Evolutionary conservation across 2,797 vertebrate species (phyloP), one percentile per base, ranked within the genome.

Genomic region (Corythornis leucogaster): DNA sequence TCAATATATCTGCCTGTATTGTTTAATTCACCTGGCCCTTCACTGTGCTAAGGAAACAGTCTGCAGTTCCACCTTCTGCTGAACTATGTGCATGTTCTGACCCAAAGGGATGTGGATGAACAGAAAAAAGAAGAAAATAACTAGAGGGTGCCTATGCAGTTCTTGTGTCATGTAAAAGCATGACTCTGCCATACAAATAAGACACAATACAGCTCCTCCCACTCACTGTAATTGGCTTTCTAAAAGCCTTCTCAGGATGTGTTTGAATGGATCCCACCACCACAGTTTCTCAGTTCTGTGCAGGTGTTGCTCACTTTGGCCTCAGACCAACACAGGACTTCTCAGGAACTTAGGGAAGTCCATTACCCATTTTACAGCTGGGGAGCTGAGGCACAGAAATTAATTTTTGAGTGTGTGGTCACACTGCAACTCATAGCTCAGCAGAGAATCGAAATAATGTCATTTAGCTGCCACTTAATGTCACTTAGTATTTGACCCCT

Each of bases 361-460:
- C 42, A 24, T 53, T 64, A 45, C 64, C 81, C 54, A 21, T 62
- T 90, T 92, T 92, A 88, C 75, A 88, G 71, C 33, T 67, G 68
- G 67, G 46, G 55, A 93, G 58, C 85, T 45, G 75, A 92, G 68
- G 67, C 80, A 82, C 4, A 70, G 82, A 93, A 93, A 77, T 91
- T 94, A 94, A 96, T 88, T 90, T 86, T 54, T 51, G 17, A 33
- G 68, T 74, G 85, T 78, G 46, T 63, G 74, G 80, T 71, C 90
- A 95, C 93, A 80, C 69, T 46, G 69, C 89, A 87, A 87, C 71
- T 74, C 89, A 64, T 50, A 92, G 88, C 86, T 92, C 84, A 92
- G 80, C 71, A 74, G 73, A 95, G 94, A 93, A 94, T 93, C 24
- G 12, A 95, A 96, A 81, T 92, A 89, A 90, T 87, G 86, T 92